These are phyloP conservation scores for Zoanthus sansibaricus DNA, from an alignment of 92 coral and sea anemone genomes.

Conservation along the genomic window DNA sequence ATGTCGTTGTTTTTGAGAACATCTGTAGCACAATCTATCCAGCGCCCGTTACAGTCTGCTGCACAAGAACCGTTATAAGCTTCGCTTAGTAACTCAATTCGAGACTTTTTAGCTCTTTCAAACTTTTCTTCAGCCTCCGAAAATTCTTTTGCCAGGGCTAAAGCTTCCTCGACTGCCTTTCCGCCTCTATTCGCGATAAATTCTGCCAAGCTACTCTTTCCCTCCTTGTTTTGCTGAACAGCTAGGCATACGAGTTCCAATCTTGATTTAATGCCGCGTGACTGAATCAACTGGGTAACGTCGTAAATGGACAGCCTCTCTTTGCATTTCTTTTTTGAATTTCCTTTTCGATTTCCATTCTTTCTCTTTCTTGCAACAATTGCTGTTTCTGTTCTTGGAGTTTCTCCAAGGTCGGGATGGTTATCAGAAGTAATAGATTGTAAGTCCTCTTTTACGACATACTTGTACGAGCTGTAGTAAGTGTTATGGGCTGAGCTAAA, in stretches of 20 bases:
- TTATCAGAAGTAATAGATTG: slow-evolving; percentile 7
- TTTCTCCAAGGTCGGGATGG: too few species aligned
- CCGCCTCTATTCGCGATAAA: not conserved
- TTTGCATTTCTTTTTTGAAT: not conserved
- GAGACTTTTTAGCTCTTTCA: not conserved
- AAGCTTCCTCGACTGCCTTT: not conserved
- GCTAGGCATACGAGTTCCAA: not conserved
- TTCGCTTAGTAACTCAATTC: too few species aligned
- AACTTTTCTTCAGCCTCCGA: not conserved
- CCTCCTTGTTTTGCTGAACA: not conserved
- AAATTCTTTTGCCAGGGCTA: not conserved
- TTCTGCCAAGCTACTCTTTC: not conserved
- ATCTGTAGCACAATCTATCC: not conserved
- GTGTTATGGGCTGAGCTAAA: slow-evolving; percentile 47
- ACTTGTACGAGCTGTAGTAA: slow-evolving; percentile 35
- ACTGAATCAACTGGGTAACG: not conserved
- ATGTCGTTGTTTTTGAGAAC: too few species aligned
- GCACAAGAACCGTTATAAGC: too few species aligned
- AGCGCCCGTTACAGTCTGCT: not conserved
- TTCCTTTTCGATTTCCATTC: not conserved
- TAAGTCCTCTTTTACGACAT: slow-evolving; percentile 40
- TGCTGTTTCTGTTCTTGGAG: not conserved
- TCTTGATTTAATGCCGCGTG: not conserved
- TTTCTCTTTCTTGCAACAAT: not conserved
- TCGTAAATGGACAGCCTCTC: not conserved